phyloP scores from a whole-genome alignment of 2,797 vertebrate genomes.

The Manis pentadactyla region DNA sequence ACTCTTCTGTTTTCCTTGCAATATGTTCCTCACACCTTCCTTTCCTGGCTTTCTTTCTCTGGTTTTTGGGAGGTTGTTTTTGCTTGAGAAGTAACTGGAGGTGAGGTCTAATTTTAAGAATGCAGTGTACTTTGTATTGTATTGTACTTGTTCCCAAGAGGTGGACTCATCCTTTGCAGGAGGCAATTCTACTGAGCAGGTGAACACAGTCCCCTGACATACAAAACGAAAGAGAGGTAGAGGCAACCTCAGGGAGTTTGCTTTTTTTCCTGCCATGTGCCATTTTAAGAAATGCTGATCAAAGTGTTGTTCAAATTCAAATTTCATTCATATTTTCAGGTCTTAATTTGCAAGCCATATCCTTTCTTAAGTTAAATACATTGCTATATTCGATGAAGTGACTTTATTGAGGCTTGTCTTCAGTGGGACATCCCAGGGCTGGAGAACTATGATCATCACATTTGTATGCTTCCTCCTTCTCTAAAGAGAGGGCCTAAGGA shows the following conservation, averaged over 20 bases:
- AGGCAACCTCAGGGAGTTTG: neutral
- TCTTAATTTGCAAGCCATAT: neutral
- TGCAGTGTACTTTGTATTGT: neutral
- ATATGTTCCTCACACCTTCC: neutral
- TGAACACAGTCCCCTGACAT: neutral
- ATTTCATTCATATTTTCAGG: slow-evolving; percentile 26
- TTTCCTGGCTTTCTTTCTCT: neutral
- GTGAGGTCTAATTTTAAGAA: slow-evolving; percentile 8
- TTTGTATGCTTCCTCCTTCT: neutral
- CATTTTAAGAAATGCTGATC: slow-evolving; percentile 50
- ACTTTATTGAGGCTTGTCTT: neutral
- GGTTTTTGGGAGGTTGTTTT: slow-evolving; percentile 27
- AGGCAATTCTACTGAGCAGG: neutral
- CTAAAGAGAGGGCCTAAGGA: neutral
- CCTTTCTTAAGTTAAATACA: neutral
- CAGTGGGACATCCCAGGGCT: neutral
- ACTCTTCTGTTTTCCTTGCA: neutral
- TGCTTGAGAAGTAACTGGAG: neutral
- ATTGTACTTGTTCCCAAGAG: neutral
- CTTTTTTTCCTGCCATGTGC: too few species aligned
- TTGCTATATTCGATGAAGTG: neutral
- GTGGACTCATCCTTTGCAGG: neutral
- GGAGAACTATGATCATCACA: neutral
- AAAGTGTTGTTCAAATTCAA: neutral
- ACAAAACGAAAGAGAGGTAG: neutral